Conservation (phyloP, 1,140 invertebrate species). For the Lepidostoma basale region DNA sequence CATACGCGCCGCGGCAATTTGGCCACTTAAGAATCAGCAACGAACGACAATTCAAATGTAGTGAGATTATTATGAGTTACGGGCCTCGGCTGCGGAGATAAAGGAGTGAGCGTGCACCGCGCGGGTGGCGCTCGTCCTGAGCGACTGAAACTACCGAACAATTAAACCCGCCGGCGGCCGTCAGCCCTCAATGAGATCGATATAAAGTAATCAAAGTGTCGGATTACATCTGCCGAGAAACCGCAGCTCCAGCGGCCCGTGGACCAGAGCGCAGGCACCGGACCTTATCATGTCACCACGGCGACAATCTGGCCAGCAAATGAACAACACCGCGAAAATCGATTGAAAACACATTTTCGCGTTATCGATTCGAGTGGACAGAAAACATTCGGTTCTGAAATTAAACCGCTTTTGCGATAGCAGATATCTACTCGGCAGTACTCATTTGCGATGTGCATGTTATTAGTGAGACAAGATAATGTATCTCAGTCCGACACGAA, state of each 20-base stretch:
- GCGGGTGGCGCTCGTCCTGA: conserved; percentile 5
- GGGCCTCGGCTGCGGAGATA: background rate
- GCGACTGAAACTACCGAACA: conserved; percentile 4
- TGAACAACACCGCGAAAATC: background rate
- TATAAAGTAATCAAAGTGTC: conserved; percentile 16
- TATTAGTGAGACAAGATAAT: background rate
- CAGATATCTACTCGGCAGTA: no score
- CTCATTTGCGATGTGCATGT: background rate
- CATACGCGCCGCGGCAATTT: conserved; percentile 23
- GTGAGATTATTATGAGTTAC: background rate
- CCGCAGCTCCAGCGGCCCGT: background rate
- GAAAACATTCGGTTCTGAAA: background rate
- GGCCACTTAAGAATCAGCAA: conserved; percentile 29
- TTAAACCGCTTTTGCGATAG: background rate
- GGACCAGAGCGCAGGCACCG: background rate
- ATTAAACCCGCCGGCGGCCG: conserved; percentile 4
- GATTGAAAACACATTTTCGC: background rate
- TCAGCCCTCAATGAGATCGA: conserved; percentile 5
- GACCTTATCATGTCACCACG: conserved; percentile 22
- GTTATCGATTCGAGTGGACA: background rate
- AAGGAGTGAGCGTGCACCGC: conserved; percentile 1
- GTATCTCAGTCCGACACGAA: background rate
- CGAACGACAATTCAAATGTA: conserved; percentile 1
- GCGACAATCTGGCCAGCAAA: background rate
- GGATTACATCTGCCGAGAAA: conserved; percentile 4